Evolutionary conservation across 2,113 vertebrate species (phyloP), one percentile per base, ranked within the genome.

Genomic region (Falcunculus frontatus): DNA sequence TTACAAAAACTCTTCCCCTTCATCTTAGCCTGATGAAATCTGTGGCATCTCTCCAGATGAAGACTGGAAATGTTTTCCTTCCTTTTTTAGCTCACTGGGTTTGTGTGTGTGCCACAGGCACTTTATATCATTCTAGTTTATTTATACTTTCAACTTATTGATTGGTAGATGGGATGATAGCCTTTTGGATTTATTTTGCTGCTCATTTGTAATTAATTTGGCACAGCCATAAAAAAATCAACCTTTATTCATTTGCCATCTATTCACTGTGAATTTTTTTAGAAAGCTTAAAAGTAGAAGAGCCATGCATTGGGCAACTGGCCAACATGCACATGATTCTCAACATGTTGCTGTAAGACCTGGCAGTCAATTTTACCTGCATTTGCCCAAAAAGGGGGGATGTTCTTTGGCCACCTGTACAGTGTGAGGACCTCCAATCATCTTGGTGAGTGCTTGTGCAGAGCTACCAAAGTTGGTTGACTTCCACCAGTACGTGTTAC

Each of bases 141-240:
- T 95, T 96, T 97, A 91, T 96, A 76, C n/a, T 91, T 96, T 77
- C 50, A 62, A 80, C 64, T 81, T 94, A 86, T 64, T 93, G 85
- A 96, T 86, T 90, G 73, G 78, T 86, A 81, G 82, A 90, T 81
- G 68, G 22, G 41, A 84, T 93, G 78, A 86, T 88, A 94, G 85
- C 46, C 82, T 76, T 93, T 84, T 81, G 85, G 83, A 92, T 88
- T 93, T 90, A 78, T 92, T 93, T 90, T 88, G 22, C 56, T 75
- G 44, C 72, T 93, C 56, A 93, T 96, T 96, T 95, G 70, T 93
- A 94, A 94, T 94, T 91, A 88, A 96, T 95, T 94, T 95, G 93
- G 76, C n/a, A 4, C 14, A 41, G 11, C 1, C 44, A n/a, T 88
- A 67, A 95, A 86, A 64, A 86, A 95, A 87, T 76, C 82, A 96